A percentile compares a stretch with the other conserved stretches of the same genome.
Conservation (phyloP, 2,113 vertebrate genomes). For the Stegastes partitus region DNA sequence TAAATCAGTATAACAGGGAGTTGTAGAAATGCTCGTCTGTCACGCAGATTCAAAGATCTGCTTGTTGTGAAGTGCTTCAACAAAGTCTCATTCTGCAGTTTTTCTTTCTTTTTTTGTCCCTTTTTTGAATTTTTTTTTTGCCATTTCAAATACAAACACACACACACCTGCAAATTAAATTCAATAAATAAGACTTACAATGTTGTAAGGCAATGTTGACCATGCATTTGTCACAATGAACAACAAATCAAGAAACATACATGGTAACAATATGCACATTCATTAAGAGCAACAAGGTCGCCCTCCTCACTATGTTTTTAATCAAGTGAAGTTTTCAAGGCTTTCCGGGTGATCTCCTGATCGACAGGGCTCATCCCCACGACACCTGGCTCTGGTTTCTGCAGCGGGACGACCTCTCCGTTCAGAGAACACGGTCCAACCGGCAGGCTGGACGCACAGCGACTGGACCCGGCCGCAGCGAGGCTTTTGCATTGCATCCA, state of each 20-base stretch:
- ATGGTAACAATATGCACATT: slow-evolving; percentile 91
- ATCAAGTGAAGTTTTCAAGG: slow-evolving; percentile 87
- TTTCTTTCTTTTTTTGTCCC: too few relatives aligned
- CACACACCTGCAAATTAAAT: slow-evolving; percentile 84
- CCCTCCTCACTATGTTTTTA: slow-evolving; percentile 72
- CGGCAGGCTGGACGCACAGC: slow-evolving; percentile 31
- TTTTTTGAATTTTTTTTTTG: too few relatives aligned
- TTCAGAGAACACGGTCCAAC: slow-evolving; percentile 24
- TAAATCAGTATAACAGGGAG: neutral
- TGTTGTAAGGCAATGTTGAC: slow-evolving; percentile 94
- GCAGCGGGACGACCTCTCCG: slow-evolving; percentile 26
- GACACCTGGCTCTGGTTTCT: slow-evolving; percentile 33
- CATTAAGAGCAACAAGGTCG: slow-evolving; percentile 85
- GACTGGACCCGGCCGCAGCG: slow-evolving; percentile 27
- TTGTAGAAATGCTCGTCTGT: slow-evolving; percentile 59
- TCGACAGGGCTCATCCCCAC: slow-evolving; percentile 82
- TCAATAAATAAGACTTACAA: slow-evolving; percentile 95
- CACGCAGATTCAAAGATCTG: slow-evolving; percentile 53
- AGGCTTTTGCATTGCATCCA: slow-evolving; percentile 82
- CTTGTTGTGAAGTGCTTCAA: slow-evolving; percentile 77
- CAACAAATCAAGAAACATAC: slow-evolving; percentile 84
- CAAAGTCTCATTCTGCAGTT: slow-evolving; percentile 55
- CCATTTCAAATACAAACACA: slow-evolving; percentile 60
- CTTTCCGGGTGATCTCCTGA: slow-evolving; percentile 91
- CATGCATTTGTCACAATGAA: slow-evolving; percentile 90